Percentiles rank a stretch among this genome's conserved stretches.
Conservation (phyloP, 2,888 invertebrate genomes). For the Crossocerus cetratus region DNA sequence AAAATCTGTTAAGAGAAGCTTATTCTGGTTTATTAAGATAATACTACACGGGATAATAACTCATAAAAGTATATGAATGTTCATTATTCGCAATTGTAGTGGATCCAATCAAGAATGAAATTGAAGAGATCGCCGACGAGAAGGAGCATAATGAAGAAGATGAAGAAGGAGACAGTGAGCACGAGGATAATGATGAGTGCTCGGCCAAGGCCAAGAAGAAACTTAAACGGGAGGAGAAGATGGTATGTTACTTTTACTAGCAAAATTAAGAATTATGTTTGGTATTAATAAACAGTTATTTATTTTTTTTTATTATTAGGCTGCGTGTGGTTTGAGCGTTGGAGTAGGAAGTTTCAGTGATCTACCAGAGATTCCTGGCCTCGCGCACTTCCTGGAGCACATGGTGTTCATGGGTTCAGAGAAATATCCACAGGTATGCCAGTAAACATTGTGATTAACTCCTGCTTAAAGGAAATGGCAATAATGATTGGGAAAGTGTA, state of each 20-base stretch:
- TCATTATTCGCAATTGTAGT: conserved; percentile 10
- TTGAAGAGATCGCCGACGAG: conserved; percentile 50
- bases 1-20: too few relatives aligned
- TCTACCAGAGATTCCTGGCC: conserved; percentile 85
- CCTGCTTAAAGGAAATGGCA: too few relatives aligned
- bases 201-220: conserved; percentile 50
- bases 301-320: conserved; percentile 77
- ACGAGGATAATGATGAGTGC: conserved; percentile 66
- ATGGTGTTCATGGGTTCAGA: conserved; percentile 97
- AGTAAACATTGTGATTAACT: too few relatives aligned
- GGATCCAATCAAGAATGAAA: conserved; percentile 7
- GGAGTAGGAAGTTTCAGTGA: conserved; percentile 90
- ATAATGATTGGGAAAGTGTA: not conserved
- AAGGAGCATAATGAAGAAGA: conserved; percentile 45
- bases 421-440: conserved; percentile 90
- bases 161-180: conserved; percentile 47
- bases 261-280: not conserved
- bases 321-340: conserved; percentile 87
- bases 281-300: conserved; percentile 6
- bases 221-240: conserved; percentile 63
- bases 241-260: conserved; percentile 22
- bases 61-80: conserved; percentile 9
- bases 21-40: too few relatives aligned
- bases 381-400: conserved; percentile 92
- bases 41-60: not conserved